Conservation (phyloP, 2,113 vertebrate species). For the Cynopterus brachyotis region DNA sequence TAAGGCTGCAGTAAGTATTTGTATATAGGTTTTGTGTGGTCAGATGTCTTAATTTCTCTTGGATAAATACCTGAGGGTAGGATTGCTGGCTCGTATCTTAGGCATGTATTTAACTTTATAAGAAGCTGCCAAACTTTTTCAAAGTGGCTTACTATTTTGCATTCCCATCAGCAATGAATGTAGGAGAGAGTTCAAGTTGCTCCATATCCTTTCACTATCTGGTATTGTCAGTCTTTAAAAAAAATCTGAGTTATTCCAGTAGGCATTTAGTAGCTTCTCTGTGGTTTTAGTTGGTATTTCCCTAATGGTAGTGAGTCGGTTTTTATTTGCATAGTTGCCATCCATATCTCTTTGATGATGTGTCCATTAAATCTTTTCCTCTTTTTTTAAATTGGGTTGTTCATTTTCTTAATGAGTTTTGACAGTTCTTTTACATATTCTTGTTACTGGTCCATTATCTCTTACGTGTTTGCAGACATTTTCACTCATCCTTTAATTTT, state of each 20-base stretch:
- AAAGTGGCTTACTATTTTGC: background rate
- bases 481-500: background rate
- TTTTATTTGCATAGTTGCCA: background rate
- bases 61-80: background rate
- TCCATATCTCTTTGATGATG: slow-evolving; percentile 5
- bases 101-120: background rate
- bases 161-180: background rate
- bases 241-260: background rate
- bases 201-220: background rate
- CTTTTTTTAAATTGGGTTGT: background rate
- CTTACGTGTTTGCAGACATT: background rate
- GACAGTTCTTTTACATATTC: background rate
- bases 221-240: background rate
- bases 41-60: slow-evolving; percentile 3
- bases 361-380: slow-evolving; percentile 12
- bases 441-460: background rate
- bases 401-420: slow-evolving; percentile 12
- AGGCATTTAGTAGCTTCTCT: background rate
- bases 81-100: background rate
- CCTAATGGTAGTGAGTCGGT: background rate
- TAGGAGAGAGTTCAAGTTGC: background rate
- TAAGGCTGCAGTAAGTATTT: slow-evolving; percentile 20
- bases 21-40: background rate
- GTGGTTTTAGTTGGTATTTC: background rate
- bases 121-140: background rate